Evolutionary conservation across 2,113 vertebrate genomes (phyloP), one percentile per base, ranked within the genome.

Genomic region (Lates calcarifer): DNA sequence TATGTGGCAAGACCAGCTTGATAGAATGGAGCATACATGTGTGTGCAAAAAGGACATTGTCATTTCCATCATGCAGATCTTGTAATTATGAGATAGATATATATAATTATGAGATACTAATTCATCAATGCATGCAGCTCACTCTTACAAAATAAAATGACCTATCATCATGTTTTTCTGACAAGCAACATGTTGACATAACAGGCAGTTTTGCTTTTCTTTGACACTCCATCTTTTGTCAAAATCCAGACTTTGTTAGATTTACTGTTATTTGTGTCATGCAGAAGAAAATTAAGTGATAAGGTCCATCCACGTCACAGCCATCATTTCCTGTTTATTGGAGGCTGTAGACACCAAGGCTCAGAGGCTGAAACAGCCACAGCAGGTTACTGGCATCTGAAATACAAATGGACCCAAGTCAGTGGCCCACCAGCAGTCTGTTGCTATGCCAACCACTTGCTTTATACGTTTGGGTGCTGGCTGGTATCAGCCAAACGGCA

Each of bases 371-470:
- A 58, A 37, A 24, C 43, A 70, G 26, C 47, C n/a, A 26, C 43
- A 15, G 56, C 67, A 71, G 82, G 62, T 71, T 71, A 14, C 80
- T 86, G 55, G 31, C 74, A 45, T 88, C 67, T 64, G 74, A 89
- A 89, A 82, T 83, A 77, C 72, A 63, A 14, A 73, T 63, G 62
- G 80, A 71, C 63, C 35, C 31, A 73, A 90, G 77, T 73, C 75
- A 68, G 53, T 81, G 61, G 77, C 69, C 84, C 74, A 41, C 80
- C 82, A 75, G 91, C 85, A 67, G 91, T 90, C 81, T 89, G 94
- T 94, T 94, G 90, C 92, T 71, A 90, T 93, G 91, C 90, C 56
- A 93, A 95, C 94, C 62, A 45, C 87, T 91, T 79, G 72, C 84
- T 83, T 88, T 87, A 77, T 87, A 86, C 84, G 82, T 89, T 89